These are phyloP conservation scores for Phoeniculus purpureus DNA, from an alignment of 2,797 vertebrate species.

Conservation along the genomic window DNA sequence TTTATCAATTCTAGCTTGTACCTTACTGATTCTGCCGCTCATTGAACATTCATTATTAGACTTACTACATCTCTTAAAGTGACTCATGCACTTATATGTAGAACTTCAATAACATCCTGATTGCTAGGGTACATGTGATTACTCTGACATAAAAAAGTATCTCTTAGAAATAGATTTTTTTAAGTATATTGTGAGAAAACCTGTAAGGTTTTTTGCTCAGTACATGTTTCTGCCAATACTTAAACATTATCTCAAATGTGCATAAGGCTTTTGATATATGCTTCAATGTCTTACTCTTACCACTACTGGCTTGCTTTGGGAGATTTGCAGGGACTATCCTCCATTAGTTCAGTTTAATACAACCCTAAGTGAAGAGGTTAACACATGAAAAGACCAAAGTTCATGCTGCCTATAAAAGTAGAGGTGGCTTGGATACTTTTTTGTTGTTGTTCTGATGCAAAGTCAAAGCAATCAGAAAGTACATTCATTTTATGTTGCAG, in stretches of 20 bases:
- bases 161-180: conserved; percentile 29
- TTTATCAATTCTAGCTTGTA: neutral
- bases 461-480: neutral
- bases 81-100: conserved; percentile 13
- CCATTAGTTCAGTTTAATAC: neutral
- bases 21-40: neutral
- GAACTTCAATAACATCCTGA: conserved; percentile 55
- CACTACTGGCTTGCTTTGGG: neutral
- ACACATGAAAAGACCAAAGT: neutral
- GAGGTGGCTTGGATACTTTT: neutral
- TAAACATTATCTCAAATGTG: neutral
- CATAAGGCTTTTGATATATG: neutral
- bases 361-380: neutral
- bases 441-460: neutral
- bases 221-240: neutral
- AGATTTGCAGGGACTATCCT: neutral
- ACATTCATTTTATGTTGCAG: neutral
- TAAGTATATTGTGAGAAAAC: neutral
- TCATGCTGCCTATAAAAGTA: neutral
- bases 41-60: neutral
- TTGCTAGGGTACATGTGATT: conserved; percentile 70
- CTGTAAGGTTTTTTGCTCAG: conserved; percentile 30
- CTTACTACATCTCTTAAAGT: conserved; percentile 13
- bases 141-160: conserved; percentile 51
- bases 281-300: neutral